Evolutionary conservation across 2,797 vertebrate genomes (phyloP).

Genomic region (Zalophus californianus): DNA sequence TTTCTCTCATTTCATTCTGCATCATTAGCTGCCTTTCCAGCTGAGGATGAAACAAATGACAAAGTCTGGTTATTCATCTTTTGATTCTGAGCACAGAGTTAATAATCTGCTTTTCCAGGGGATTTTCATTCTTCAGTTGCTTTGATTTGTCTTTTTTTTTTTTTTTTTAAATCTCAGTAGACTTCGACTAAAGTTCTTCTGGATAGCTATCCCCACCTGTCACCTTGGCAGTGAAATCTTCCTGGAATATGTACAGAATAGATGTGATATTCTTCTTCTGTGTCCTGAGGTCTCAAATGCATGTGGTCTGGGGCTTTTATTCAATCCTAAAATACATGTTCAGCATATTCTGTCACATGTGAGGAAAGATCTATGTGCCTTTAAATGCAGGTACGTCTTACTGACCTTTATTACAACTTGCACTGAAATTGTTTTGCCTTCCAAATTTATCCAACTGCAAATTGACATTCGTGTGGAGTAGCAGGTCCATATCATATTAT

Average conservation of each 20-base stretch:
- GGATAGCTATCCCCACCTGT: neutral
- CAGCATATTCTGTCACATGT: neutral
- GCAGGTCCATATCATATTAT: neutral
- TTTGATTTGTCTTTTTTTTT: neutral
- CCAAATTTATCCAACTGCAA: neutral
- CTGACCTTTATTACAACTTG: neutral
- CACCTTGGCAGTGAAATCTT: constrained; percentile 22
- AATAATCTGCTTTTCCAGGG: neutral
- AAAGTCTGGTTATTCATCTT: constrained; percentile 75
- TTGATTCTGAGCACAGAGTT: constrained; percentile 15
- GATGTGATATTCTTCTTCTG: neutral
- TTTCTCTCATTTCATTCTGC: constrained; percentile 95
- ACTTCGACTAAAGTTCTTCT: neutral
- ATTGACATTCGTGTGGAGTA: neutral
- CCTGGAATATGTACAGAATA: neutral
- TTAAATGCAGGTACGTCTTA: neutral
- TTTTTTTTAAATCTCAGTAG: neutral
- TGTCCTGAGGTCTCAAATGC: neutral
- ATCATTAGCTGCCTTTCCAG: constrained; percentile 95
- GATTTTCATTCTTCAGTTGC: neutral
- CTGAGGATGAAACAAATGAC: constrained; percentile 84
- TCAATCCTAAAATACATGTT: neutral
- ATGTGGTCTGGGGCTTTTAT: neutral
- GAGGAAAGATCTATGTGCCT: neutral
- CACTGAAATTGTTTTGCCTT: constrained; percentile 12